These are phyloP conservation scores for Hoplodrina ambigua DNA, from an alignment of 2,888 invertebrate genomes.

Conservation along the genomic window DNA sequence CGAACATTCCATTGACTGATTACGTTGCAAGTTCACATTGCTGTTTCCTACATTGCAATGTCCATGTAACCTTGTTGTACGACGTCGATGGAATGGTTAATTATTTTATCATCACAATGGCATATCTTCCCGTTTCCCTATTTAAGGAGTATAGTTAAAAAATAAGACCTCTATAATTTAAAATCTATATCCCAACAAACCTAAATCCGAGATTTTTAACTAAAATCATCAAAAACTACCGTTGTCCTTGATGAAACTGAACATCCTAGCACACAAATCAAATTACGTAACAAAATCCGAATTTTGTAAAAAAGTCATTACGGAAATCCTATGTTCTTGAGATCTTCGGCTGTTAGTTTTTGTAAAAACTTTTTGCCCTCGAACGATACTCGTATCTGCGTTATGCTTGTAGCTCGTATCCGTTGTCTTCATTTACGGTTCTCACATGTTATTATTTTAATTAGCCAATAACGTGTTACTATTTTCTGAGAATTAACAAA, in stretches of 20 bases:
- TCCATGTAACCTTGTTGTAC: constrained; percentile 49
- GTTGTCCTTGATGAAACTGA: constrained; percentile 4
- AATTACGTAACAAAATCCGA: constrained; percentile 22
- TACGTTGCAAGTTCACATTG: constrained; percentile 48
- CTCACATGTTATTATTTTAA: constrained; percentile 55
- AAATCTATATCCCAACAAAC: not conserved
- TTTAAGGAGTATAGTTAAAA: not conserved
- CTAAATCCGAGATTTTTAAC: not conserved
- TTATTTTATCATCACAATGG: constrained; percentile 34
- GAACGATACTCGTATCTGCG: constrained; percentile 50
- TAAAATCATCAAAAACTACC: constrained; percentile 2
- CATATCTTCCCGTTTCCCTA: constrained; percentile 25
- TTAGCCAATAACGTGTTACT: constrained; percentile 32
- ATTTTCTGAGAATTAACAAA: constrained; percentile 43
- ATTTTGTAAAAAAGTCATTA: constrained; percentile 44
- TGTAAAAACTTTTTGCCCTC: constrained; percentile 55
- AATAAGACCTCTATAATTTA: not conserved
- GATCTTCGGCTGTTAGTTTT: constrained; percentile 63
- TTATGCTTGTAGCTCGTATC: constrained; percentile 57
- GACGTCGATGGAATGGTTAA: constrained; percentile 54
- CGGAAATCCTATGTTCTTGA: constrained; percentile 60
- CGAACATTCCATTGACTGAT: constrained; percentile 41
- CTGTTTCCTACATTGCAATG: constrained; percentile 52
- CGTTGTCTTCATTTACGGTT: constrained; percentile 61
- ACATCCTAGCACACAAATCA: constrained; percentile 13